A percentile compares a stretch with the other conserved stretches of the same genome.
Conservation (phyloP, 2,888 invertebrate species). For the Aromia moschata region DNA sequence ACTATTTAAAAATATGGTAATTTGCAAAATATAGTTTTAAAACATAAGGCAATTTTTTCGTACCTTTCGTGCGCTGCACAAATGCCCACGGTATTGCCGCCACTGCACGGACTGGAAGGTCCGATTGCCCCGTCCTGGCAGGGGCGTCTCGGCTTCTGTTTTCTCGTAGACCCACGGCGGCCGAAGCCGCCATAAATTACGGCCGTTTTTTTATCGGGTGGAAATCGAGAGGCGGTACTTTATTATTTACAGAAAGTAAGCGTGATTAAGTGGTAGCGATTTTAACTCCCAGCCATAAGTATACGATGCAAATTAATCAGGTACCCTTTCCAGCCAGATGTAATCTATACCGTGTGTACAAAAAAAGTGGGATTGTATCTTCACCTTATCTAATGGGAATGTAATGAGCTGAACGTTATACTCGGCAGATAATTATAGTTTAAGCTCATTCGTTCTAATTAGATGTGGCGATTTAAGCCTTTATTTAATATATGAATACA, state of each 20-base stretch:
- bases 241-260: constrained; percentile 53
- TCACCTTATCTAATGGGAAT: constrained; percentile 39
- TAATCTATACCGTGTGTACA: constrained; percentile 13
- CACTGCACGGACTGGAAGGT: too few relatives aligned
- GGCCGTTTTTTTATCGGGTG: constrained; percentile 11
- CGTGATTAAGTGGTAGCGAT: constrained; percentile 53
- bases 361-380: constrained; percentile 19
- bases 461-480: constrained; percentile 1
- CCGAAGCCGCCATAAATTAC: constrained; percentile 11
- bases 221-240: constrained; percentile 47
- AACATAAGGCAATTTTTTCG: too few relatives aligned
- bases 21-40: too few relatives aligned
- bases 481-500: too few relatives aligned
- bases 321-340: background rate
- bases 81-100: too few relatives aligned
- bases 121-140: constrained; percentile 3
- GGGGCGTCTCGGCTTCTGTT: constrained; percentile 25
- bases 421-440: constrained; percentile 34
- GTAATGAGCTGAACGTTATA: constrained; percentile 36
- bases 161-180: constrained; percentile 6
- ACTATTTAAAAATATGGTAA: too few relatives aligned
- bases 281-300: constrained; percentile 32
- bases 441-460: constrained; percentile 7
- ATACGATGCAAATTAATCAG: constrained; percentile 19
- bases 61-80: too few relatives aligned